Evolutionary conservation across 2,888 invertebrate genomes (phyloP).

Genomic region (Pseudococcus viburni): DNA sequence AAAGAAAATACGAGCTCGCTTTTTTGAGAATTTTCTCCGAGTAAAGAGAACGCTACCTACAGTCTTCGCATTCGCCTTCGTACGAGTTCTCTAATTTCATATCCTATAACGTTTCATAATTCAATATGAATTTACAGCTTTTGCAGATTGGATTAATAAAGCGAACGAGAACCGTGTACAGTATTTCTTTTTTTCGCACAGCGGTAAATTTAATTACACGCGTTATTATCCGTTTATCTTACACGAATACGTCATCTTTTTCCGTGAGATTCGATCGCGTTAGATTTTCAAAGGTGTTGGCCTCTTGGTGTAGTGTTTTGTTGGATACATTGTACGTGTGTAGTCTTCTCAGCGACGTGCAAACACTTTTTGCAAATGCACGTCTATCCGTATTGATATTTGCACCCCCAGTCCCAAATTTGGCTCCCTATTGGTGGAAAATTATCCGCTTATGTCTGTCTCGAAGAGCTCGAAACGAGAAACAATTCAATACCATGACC

Average conservation of each 20-base stretch:
- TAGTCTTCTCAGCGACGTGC: neutral
- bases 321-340: neutral
- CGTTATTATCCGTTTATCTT: neutral
- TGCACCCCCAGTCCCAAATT: neutral
- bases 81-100: neutral
- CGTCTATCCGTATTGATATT: neutral
- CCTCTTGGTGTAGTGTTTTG: neutral
- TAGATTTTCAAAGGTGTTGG: neutral
- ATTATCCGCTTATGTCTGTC: conserved; percentile 8
- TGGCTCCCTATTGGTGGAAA: neutral
- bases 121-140: conserved; percentile 32
- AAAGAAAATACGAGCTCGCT: neutral
- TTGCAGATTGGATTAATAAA: conserved; percentile 18
- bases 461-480: conserved; percentile 14
- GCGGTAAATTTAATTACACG: neutral
- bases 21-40: neutral
- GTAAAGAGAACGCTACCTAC: neutral
- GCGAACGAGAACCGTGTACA: neutral
- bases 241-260: neutral
- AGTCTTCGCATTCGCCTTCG: neutral
- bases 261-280: neutral
- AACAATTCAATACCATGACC: conserved; percentile 3
- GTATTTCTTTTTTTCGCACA: neutral
- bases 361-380: neutral
- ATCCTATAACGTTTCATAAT: neutral